Percentiles rank a stretch among this genome's conserved stretches.
These are phyloP conservation scores for Umimayanthus chanpuru DNA, from an alignment of 92 coral and sea anemone genomes.

Conservation along the genomic window DNA sequence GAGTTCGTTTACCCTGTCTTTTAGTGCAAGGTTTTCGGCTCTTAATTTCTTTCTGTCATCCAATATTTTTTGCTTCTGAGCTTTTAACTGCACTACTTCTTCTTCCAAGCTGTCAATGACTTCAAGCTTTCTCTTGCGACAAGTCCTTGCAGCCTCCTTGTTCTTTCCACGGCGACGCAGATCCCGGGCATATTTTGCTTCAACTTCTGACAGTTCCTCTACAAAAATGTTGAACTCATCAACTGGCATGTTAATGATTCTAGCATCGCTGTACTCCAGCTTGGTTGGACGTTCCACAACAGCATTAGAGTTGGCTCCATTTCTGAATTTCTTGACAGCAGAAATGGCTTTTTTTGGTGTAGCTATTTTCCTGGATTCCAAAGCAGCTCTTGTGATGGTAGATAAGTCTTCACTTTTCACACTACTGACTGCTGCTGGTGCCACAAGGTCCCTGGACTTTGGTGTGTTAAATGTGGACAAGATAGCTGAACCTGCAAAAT, in stretches of 20 bases:
- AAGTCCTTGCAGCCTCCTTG: conserved; percentile 93
- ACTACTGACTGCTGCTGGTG: conserved; percentile 1
- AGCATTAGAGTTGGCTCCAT: conserved; percentile 43
- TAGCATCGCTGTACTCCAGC: conserved; percentile 66
- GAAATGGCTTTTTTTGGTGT: conserved; percentile 28
- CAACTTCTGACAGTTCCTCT: conserved; percentile 63
- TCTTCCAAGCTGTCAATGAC: conserved; percentile 72
- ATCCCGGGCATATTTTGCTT: conserved; percentile 81
- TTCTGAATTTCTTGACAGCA: conserved; percentile 50
- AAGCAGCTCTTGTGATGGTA: neutral
- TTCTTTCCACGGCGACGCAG: conserved; percentile 93
- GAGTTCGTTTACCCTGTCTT: conserved; percentile 73
- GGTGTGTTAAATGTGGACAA: conserved; percentile 5
- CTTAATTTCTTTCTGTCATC: conserved; percentile 68
- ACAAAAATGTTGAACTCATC: conserved; percentile 73
- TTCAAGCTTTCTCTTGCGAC: conserved; percentile 94
- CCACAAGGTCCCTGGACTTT: neutral
- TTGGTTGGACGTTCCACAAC: conserved; percentile 37
- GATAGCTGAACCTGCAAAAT: conserved; percentile 23
- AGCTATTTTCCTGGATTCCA: conserved; percentile 1
- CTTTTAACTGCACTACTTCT: conserved; percentile 55
- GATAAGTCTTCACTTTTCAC: conserved; percentile 37
- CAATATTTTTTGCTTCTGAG: conserved; percentile 64
- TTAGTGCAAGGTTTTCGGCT: conserved; percentile 72
- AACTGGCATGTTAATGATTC: conserved; percentile 85